Percentiles rank a stretch among this genome's conserved stretches.
These are phyloP conservation scores for Pseudeuparius sepicola DNA, from an alignment of 2,888 invertebrate genomes.

Conservation along the genomic window DNA sequence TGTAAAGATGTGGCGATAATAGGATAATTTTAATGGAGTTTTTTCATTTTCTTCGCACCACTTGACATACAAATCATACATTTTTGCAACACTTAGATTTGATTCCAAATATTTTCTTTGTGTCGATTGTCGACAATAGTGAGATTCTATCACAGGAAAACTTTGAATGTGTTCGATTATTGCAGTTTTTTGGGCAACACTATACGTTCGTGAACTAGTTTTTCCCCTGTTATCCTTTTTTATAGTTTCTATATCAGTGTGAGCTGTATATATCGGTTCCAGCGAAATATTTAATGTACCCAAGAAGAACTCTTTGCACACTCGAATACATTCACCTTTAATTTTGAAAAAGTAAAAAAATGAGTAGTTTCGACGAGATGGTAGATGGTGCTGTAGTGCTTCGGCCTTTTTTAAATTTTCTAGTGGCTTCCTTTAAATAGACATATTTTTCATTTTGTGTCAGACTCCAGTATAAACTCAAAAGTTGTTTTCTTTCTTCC, in stretches of 20 bases:
- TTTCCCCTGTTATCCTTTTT: slow-evolving; percentile 11
- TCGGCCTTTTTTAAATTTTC: slow-evolving; percentile 9
- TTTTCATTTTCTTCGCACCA: slow-evolving; percentile 16
- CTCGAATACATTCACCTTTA: slow-evolving; percentile 9
- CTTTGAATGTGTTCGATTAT: slow-evolving; percentile 12
- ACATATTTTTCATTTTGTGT: slow-evolving; percentile 15
- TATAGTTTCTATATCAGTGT: slow-evolving; percentile 4
- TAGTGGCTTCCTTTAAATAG: slow-evolving; percentile 9
- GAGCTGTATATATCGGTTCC: slow-evolving; percentile 14
- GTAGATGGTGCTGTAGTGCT: slow-evolving; percentile 7
- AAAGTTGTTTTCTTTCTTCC: too few species aligned
- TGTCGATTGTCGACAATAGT: slow-evolving; percentile 12
- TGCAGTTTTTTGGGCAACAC: slow-evolving; percentile 4
- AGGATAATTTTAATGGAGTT: slow-evolving; percentile 14
- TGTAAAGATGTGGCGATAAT: slow-evolving; percentile 16
- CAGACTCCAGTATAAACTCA: slow-evolving; percentile 10
- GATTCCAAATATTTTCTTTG: slow-evolving; percentile 11
- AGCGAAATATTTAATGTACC: slow-evolving; percentile 11
- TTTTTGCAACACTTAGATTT: slow-evolving; percentile 7
- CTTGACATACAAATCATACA: slow-evolving; percentile 12
- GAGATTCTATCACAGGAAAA: slow-evolving; percentile 14
- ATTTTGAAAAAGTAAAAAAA: slow-evolving; percentile 10
- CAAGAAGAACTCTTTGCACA: slow-evolving; percentile 11
- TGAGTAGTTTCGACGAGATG: slow-evolving; percentile 7
- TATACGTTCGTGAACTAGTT: neutral